Evolutionary conservation across 2,113 vertebrate species (phyloP).

Genomic region (Colaptes auratus): DNA sequence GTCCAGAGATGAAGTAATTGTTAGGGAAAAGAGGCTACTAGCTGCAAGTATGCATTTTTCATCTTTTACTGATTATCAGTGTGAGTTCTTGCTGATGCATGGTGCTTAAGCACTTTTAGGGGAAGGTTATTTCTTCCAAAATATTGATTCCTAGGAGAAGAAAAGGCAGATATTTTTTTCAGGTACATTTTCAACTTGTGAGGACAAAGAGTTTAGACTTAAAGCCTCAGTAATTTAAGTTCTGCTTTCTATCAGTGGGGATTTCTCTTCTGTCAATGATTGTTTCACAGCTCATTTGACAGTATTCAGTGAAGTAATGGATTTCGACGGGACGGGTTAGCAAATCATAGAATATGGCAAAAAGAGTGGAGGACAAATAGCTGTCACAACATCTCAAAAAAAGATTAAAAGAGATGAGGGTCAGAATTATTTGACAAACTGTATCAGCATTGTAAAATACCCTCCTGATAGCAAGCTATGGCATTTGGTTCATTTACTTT

Average conservation of each 20-base stretch:
- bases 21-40: neutral
- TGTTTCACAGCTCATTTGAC: neutral
- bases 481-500: neutral
- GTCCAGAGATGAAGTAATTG: neutral
- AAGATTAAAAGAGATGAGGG: neutral
- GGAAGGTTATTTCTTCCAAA: neutral
- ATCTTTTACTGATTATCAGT: neutral
- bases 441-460: neutral
- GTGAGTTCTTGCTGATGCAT: constrained; percentile 13
- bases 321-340: neutral
- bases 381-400: neutral
- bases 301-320: neutral
- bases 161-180: neutral
- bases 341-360: neutral
- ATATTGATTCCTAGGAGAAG: neutral
- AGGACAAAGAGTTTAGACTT: neutral
- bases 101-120: neutral
- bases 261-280: neutral
- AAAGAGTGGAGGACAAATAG: neutral
- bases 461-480: neutral
- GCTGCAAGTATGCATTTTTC: neutral
- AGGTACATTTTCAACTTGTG: neutral
- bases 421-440: neutral
- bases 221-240: neutral
- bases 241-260: neutral